Percentiles rank a stretch among this genome's conserved stretches.
Conservation (phyloP, 1,140 invertebrate genomes). For the Phthorimaea operculella region DNA sequence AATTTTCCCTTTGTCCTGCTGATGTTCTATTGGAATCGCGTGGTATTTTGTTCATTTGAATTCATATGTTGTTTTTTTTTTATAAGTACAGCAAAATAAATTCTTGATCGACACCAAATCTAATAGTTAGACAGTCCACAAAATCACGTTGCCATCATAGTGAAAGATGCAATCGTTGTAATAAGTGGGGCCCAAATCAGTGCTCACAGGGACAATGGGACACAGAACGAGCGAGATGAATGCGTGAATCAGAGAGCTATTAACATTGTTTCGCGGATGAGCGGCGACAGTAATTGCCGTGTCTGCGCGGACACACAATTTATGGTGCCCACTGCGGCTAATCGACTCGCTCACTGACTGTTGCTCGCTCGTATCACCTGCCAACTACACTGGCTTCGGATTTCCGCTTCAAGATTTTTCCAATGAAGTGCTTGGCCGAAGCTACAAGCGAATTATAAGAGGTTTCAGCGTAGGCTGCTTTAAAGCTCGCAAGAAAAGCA, state of each 20-base stretch:
- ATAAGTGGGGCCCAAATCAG: background rate
- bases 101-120: too few relatives aligned
- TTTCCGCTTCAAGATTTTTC: background rate
- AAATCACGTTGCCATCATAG: background rate
- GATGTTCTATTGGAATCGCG: too few relatives aligned
- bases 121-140: background rate
- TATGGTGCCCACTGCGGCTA: constrained; percentile 47
- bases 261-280: constrained; percentile 63
- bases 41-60: too few relatives aligned
- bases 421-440: constrained; percentile 52
- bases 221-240: constrained; percentile 23
- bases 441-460: constrained; percentile 61
- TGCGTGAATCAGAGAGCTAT: constrained; percentile 51
- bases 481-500: constrained; percentile 51
- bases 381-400: background rate
- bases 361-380: background rate
- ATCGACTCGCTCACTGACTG: constrained; percentile 31
- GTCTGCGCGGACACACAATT: constrained; percentile 54
- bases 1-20: too few relatives aligned
- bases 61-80: constrained; percentile 10
- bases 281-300: constrained; percentile 61
- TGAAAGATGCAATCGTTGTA: background rate
- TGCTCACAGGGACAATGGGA: background rate
- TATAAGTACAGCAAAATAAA: constrained; percentile 15
- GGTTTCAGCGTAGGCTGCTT: constrained; percentile 59